phyloP scores from a whole-genome alignment of 1,140 invertebrate species.

The Plectrocnemia conspersa region DNA sequence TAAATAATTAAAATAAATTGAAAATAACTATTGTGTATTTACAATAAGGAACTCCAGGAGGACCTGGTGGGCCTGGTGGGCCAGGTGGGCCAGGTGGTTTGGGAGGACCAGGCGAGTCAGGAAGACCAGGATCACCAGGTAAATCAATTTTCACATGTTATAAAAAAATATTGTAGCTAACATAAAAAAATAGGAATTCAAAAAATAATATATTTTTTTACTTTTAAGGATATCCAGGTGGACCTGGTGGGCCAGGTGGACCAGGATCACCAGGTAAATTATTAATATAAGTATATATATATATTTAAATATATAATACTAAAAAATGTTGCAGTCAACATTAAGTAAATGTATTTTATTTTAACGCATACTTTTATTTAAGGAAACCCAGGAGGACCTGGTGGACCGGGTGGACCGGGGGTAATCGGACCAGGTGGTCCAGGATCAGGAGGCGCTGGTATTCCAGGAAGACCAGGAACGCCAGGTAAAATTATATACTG shows the following conservation, averaged over 20 bases:
- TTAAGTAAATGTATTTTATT: too few relatives aligned
- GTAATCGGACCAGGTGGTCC: constrained; percentile 13
- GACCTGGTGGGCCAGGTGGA: constrained; percentile 15
- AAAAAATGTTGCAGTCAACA: too few relatives aligned
- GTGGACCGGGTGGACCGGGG: constrained; percentile 13
- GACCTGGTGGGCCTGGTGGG: neutral
- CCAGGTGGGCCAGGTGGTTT: constrained; percentile 14
- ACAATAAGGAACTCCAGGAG: too few relatives aligned
- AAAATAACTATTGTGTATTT: too few relatives aligned
- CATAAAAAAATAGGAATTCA: too few relatives aligned
- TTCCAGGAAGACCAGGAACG: neutral
- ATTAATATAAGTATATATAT: too few relatives aligned
- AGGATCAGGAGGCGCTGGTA: constrained; percentile 4
- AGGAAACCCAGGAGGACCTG: neutral
- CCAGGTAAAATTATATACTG: neutral
- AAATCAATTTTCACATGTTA: too few relatives aligned
- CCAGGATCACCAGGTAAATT: constrained; percentile 13
- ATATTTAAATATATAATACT: too few relatives aligned
- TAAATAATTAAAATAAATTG: neutral
- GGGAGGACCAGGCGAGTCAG: constrained; percentile 8
- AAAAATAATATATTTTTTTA: too few relatives aligned
- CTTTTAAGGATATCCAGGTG: too few relatives aligned
- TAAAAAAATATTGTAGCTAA: too few relatives aligned
- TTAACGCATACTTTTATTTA: neutral
- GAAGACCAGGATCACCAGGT: constrained; percentile 19